phyloP scores from a whole-genome alignment of 2,113 vertebrate species.

The Hippocampus abdominalis region DNA sequence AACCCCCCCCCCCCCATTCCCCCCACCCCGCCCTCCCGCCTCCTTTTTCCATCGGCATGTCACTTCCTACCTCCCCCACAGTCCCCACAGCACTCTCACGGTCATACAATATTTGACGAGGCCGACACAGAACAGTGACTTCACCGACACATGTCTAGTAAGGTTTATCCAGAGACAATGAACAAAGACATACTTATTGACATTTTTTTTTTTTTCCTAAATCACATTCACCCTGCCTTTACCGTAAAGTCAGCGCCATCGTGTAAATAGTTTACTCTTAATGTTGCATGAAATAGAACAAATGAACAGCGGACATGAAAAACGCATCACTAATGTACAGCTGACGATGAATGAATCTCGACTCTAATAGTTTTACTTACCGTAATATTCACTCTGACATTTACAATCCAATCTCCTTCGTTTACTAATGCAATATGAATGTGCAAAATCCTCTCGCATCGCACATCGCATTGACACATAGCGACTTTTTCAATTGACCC shows the following conservation, averaged over 20 bases:
- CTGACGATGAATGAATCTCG: conserved; percentile 6
- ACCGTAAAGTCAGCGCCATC: neutral
- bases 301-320: conserved; percentile 6
- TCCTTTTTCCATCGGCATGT: conserved; percentile 6
- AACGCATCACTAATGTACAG: neutral
- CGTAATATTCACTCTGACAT: neutral
- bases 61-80: conserved; percentile 9
- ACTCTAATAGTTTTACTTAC: neutral
- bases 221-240: conserved; percentile 4
- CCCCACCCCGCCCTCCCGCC: neutral
- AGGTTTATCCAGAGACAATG: conserved; percentile 4
- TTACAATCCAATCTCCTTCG: neutral
- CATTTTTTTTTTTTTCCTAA: neutral
- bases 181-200: conserved; percentile 6
- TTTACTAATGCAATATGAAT: neutral
- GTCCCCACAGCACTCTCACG: conserved; percentile 15
- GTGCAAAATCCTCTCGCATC: neutral
- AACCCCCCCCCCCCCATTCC: conserved; percentile 6
- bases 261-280: conserved; percentile 1
- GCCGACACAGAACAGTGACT: conserved; percentile 19
- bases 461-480: conserved; percentile 18
- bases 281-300: neutral
- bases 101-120: conserved; percentile 31
- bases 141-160: conserved; percentile 13
- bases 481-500: conserved; percentile 33